Evolutionary conservation across 1,140 invertebrate genomes (phyloP).

Genomic region (Bombus sibiricus): DNA sequence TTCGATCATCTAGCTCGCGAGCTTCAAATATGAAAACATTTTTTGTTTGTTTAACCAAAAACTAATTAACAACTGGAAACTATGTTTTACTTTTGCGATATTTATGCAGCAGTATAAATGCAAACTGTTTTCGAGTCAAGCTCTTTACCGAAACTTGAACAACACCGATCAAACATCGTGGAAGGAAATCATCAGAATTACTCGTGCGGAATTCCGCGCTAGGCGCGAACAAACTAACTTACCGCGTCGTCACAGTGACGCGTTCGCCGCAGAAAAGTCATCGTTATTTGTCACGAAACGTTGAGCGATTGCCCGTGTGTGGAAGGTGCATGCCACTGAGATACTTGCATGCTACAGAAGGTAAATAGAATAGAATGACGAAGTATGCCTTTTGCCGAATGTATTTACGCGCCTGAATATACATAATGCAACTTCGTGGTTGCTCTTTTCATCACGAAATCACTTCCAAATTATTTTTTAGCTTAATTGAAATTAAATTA

Average conservation of each 20-base stretch:
- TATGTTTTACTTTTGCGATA: neutral
- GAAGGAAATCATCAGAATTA: conserved; percentile 22
- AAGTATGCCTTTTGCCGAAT: conserved; percentile 54
- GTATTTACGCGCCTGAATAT: conserved; percentile 60
- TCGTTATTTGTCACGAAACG: conserved; percentile 56
- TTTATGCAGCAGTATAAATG: neutral
- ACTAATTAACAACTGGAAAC: neutral
- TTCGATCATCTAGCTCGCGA: too few relatives aligned
- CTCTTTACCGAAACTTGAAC: neutral
- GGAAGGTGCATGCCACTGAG: conserved; percentile 21
- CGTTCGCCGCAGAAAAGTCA: conserved; percentile 45
- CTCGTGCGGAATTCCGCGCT: conserved; percentile 3
- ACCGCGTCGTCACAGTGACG: neutral
- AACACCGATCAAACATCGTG: neutral
- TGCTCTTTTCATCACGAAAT: conserved; percentile 38
- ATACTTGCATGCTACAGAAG: conserved; percentile 29
- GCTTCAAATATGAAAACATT: too few relatives aligned
- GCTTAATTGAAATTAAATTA: neutral
- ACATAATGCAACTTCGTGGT: conserved; percentile 55
- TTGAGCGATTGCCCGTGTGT: conserved; percentile 57
- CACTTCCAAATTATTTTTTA: conserved; percentile 48
- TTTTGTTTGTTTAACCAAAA: too few relatives aligned
- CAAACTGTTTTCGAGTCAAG: neutral
- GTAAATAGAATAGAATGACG: conserved; percentile 64
- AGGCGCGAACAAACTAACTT: conserved; percentile 10